Base-by-base conservation (phyloP, 2,888 invertebrate genomes). In the Geotrupes spiniger region DNA sequence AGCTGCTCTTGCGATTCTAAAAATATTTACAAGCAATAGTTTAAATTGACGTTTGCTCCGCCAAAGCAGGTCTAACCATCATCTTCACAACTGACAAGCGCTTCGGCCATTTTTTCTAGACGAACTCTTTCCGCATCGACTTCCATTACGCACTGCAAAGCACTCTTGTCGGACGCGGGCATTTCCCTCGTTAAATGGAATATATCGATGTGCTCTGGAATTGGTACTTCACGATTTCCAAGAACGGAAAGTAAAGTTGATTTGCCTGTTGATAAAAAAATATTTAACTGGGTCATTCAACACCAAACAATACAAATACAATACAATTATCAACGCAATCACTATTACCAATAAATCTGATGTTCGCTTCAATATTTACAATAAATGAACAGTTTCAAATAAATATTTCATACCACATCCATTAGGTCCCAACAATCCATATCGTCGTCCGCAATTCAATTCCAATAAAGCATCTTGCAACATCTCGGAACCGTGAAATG, bases 101-200 rank as follows among this genome's bases (percentile, higher is more conserved):
- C 83, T 65, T 99, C 99, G 0, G 95, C 95, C 37, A 97, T 78
- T 68, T 86, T 87, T 71, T 99, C 99, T 41, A 99, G 77, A 54
- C 90, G 81, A 44, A 92, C 78, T 44, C 97, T 80, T 69, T 98
- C 97, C 65, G 92, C 87, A 65, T 99, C 99, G 0, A 99, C 99
- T 72, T 99, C 98, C 89, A 97, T 93, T 27, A 99, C 99, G 71
- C 94, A 92, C 70, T 94, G 80, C 43, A 99, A 77, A 2, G 99
- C 99, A 8, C 91, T 85, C 77, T 98, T 98, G 64, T 95, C 91
- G 52, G 93, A 93, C n/a, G 99, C 97, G 1, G 95, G 90, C 86
- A 98, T 97, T 77, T 99, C 99, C 40, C 98, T 83, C 6, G 92
- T 90, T 69, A 99, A 78, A 73, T 98, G 91, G 76, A 96, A 99